Conservation (phyloP, 2,888 invertebrate species). For the Parnassius glacialis region DNA sequence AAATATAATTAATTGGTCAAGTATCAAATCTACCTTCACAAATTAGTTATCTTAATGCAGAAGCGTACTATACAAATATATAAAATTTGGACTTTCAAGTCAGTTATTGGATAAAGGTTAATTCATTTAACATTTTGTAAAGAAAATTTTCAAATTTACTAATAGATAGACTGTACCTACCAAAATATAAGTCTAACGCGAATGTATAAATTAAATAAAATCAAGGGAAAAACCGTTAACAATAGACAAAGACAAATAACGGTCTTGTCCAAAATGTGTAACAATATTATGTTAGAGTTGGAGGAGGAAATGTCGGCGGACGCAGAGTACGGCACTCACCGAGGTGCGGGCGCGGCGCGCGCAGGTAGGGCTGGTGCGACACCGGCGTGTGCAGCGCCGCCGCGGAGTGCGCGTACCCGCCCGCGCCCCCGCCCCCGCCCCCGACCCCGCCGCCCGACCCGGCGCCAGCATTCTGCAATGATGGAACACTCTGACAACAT, state of each 20-base stretch:
- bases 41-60: slow-evolving; percentile 55
- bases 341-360: slow-evolving; percentile 71
- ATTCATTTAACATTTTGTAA: background rate
- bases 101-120: slow-evolving; percentile 1
- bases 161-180: background rate
- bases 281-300: no score
- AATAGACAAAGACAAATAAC: background rate
- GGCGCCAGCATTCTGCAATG: slow-evolving; percentile 59
- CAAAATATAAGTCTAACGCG: background rate
- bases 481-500: no score
- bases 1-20: slow-evolving; percentile 43
- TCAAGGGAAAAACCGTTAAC: background rate
- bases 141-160: background rate
- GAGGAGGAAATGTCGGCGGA: no score
- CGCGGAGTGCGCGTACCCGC: slow-evolving; percentile 47
- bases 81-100: slow-evolving; percentile 14
- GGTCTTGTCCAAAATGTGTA: background rate
- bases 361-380: slow-evolving; percentile 71
- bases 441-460: no score
- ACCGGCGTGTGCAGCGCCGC: slow-evolving; percentile 82
- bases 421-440: slow-evolving; percentile 52
- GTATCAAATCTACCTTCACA: slow-evolving; percentile 56
- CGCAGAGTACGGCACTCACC: slow-evolving; percentile 38
- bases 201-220: background rate
- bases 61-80: slow-evolving; percentile 53